Base-by-base conservation (phyloP, 2,113 vertebrate species). In the Bujurquina vittata region DNA sequence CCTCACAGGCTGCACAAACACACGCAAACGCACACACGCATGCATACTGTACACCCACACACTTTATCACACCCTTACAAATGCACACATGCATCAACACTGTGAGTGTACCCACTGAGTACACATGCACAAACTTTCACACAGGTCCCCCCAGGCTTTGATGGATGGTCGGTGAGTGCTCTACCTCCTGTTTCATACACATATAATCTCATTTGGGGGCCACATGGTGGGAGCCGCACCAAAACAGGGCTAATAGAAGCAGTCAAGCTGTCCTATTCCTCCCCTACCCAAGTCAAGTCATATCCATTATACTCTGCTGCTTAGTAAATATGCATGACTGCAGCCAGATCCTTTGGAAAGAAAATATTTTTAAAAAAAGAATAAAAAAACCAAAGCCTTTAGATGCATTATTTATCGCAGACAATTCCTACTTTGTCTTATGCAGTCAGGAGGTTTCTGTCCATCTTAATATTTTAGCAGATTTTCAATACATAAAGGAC, bases 161-260 rank as follows among this genome's bases (percentile, higher is more conserved):
- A 97, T 95, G 92, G 94, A 98, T 96, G 94, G 92, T 89, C 93
- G 83, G 86, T 81, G 81, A 95, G 93, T 62, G 87, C 85, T 94
- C 88, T 91, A 77, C 84, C 90, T 89, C 86, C 92, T 94, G 89
- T 92, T 91, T 94, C 92, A 89, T 93, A 92, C 69, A 90, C 91
- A 91, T 81, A 93, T 96, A 96, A 96, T 95, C 89, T 93, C 91
- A 94, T 95, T 95, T 90, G 94, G 86, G 92, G 91, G 85, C 86
- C 73, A 58, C 84, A 90, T 90, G 84, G 88, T 85, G 88, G 88
- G 91, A 95, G 87, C 85, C 56, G 49, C 84, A 69, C 82, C 87
- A 92, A 92, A 94, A 94, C 85, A 87, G 88, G 85, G 84, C 88
- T 95, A 94, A 94, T 78, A 94, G 91, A 93, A 88, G 93, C 87